phyloP scores from a whole-genome alignment of 2,113 vertebrate genomes.

The Anser brachyrhynchus region DNA sequence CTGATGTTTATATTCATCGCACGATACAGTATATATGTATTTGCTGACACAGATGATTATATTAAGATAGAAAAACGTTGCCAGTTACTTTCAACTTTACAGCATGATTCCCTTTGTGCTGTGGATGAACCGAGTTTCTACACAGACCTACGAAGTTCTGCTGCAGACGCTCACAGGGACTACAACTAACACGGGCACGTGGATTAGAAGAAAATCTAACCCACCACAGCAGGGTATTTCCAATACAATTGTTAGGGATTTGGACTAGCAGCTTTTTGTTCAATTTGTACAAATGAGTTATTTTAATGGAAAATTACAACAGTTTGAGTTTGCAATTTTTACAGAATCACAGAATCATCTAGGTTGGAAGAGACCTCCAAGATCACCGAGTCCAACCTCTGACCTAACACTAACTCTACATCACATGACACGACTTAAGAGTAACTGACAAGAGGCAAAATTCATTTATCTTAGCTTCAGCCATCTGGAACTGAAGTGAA shows the following conservation, averaged over 20 bases:
- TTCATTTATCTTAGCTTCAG: not conserved
- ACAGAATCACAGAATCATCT: no score
- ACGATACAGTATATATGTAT: not conserved
- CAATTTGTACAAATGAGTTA: not conserved
- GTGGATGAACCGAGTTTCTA: not conserved
- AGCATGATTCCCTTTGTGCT: not conserved
- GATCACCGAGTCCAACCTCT: no score
- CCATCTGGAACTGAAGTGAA: slow-evolving; percentile 11
- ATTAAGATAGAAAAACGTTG: not conserved
- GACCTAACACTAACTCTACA: not conserved
- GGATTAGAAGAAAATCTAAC: not conserved
- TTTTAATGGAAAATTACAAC: not conserved
- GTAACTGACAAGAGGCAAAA: not conserved
- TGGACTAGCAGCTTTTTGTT: not conserved
- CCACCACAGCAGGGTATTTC: not conserved
- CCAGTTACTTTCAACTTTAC: not conserved
- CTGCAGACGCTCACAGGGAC: not conserved
- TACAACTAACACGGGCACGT: not conserved
- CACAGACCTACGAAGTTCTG: not conserved
- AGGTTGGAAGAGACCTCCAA: no score
- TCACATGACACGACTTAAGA: not conserved
- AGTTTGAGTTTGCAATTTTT: not conserved
- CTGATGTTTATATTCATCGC: not conserved
- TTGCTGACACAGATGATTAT: not conserved
- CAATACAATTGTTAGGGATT: not conserved